Evolutionary conservation across 2,797 vertebrate genomes (phyloP), one percentile per base, ranked within the genome.

Genomic region (Falco novaeseelandiae): DNA sequence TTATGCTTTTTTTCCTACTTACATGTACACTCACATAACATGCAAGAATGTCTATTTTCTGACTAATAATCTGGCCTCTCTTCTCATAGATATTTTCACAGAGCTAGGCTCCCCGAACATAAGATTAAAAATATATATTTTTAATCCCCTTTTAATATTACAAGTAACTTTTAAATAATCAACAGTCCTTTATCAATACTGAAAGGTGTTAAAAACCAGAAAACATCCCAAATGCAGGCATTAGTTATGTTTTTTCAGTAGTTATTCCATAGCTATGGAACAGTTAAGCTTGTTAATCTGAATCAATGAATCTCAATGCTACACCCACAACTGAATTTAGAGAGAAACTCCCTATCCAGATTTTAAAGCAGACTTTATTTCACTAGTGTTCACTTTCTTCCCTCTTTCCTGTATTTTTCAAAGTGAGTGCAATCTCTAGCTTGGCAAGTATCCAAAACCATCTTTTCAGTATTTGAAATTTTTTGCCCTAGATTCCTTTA

Each of bases 11-110:
- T 30, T 19, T 34, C 61, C 72, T 61, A 52, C 29, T 71, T 51
- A 25, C 36, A 65, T 2, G 14, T 58, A 78, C 51, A 52, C 61
- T 89, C 65, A 77, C 12, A 25, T 19, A 76, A 74, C 85, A 96
- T 91, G 87, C 93, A 96, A 97, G 93, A 93, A 94, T 81, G 92
- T 81, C 81, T 95, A 89, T 91, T 97, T 97, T 97, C 87, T 94
- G 84, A 96, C 79, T 89, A 88, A 72, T 73, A 92, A 88, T 86
- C 69, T 66, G 90, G 69, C 82, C 84, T 93, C 70, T 76, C 63
- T 84, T 90, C 46, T 89, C 30, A 52, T 1, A 74, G 36, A 7
- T 81, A 14, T 78, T 87, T 80, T 83, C 69, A 87, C 16, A 91
- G 21, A 92, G 48, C 46, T 76, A 87, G 42, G 46, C 19, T 80